These are phyloP conservation scores for Cheilosia impressa DNA, from an alignment of 2,888 invertebrate genomes.

Conservation along the genomic window DNA sequence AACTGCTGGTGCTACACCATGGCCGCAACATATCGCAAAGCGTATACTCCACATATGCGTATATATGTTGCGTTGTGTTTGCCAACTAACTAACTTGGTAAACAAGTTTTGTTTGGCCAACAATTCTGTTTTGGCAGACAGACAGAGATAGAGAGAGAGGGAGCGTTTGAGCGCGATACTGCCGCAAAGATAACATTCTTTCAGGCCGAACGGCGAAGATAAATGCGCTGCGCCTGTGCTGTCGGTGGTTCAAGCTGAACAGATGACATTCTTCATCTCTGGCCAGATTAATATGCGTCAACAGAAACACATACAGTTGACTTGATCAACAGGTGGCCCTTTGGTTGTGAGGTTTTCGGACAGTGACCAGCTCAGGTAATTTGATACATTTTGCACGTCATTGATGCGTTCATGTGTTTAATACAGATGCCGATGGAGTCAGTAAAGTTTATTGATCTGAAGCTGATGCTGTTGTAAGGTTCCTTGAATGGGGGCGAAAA, in stretches of 20 bases:
- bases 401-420: constrained; percentile 57
- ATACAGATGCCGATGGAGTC: constrained; percentile 17
- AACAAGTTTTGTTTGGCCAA: constrained; percentile 67
- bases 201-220: constrained; percentile 11
- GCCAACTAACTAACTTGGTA: constrained; percentile 47
- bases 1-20: constrained; percentile 14
- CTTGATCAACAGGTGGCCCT: constrained; percentile 64
- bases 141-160: constrained; percentile 4
- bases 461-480: not conserved
- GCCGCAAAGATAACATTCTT: constrained; percentile 57
- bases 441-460: constrained; percentile 49
- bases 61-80: constrained; percentile 23
- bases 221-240: not conserved
- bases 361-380: constrained; percentile 9
- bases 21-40: constrained; percentile 11
- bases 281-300: not conserved
- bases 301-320: constrained; percentile 8
- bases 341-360: not conserved
- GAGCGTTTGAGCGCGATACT: constrained; percentile 48
- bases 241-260: constrained; percentile 29
- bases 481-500: not conserved
- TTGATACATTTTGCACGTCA: constrained; percentile 58
- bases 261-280: constrained; percentile 56
- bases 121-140: constrained; percentile 37
- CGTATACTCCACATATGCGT: not conserved